These are phyloP conservation scores for Tympanuchus pallidicinctus DNA, from an alignment of 2,113 vertebrate species.

Conservation along the genomic window DNA sequence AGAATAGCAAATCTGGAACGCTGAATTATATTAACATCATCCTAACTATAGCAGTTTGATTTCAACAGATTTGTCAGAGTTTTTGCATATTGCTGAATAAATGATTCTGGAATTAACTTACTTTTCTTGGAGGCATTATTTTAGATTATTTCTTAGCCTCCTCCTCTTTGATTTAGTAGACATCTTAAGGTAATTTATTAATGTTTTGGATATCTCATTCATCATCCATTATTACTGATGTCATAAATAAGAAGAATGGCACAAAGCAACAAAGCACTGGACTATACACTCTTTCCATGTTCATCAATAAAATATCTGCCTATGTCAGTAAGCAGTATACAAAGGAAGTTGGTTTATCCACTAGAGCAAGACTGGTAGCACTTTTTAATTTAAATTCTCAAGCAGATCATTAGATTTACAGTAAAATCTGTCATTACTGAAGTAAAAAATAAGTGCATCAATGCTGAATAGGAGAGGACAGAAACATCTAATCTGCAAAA, in stretches of 20 bases:
- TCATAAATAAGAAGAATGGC: slow-evolving; percentile 72
- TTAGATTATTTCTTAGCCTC: slow-evolving; percentile 68
- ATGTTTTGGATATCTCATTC: slow-evolving; percentile 75
- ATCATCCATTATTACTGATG: slow-evolving; percentile 73
- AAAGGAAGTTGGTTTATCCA: slow-evolving; percentile 29
- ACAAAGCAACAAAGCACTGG: slow-evolving; percentile 75
- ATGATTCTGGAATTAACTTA: slow-evolving; percentile 68
- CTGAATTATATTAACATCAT: slow-evolving; percentile 55
- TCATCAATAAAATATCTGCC: slow-evolving; percentile 66
- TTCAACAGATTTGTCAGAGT: slow-evolving; percentile 58
- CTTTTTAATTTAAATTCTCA: background rate
- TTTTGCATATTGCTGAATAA: slow-evolving; percentile 70
- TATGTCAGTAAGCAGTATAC: background rate
- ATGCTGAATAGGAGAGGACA: background rate
- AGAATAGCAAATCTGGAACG: slow-evolving; percentile 36
- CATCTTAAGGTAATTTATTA: slow-evolving; percentile 77
- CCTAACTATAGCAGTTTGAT: slow-evolving; percentile 63
- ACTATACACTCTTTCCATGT: slow-evolving; percentile 59
- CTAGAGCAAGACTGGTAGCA: background rate
- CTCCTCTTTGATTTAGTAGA: slow-evolving; percentile 75
- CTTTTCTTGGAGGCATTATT: slow-evolving; percentile 70
- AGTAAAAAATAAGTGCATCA: background rate
- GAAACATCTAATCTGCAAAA: background rate
- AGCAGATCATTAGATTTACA: background rate
- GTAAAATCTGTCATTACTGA: background rate